Conservation (phyloP, 2,113 vertebrate species). For the Gila orcuttii region DNA sequence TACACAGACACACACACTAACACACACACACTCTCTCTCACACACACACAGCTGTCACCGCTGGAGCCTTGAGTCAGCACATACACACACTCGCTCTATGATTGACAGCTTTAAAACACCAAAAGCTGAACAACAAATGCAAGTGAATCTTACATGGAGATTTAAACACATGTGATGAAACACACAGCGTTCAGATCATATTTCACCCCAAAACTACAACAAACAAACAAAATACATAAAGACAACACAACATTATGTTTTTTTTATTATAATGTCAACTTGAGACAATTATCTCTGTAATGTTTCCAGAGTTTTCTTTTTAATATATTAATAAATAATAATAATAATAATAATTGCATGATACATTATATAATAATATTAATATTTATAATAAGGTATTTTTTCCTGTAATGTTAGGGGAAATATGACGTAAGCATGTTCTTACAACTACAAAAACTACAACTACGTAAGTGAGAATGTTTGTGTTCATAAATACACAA, state of each 20-base stretch:
- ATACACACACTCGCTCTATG: not conserved
- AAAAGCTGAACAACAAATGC: not conserved
- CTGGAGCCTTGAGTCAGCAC: constrained; percentile 35
- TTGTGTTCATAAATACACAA: not conserved
- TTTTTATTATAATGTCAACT: not conserved
- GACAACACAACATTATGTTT: not conserved
- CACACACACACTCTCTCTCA: not conserved
- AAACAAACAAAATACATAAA: not conserved
- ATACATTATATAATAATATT: too few relatives aligned
- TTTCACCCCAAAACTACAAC: not conserved
- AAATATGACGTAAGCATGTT: not conserved
- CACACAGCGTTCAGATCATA: not conserved
- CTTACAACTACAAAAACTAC: not conserved
- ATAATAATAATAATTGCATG: not conserved
- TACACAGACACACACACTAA: not conserved
- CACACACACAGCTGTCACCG: constrained; percentile 3
- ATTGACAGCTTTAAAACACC: not conserved
- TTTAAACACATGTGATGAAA: not conserved
- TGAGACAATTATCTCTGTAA: not conserved
- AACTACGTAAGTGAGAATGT: not conserved
- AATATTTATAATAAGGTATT: too few relatives aligned
- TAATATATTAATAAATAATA: not conserved
- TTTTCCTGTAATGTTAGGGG: too few relatives aligned
- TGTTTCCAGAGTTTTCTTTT: not conserved
- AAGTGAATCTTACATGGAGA: not conserved